phyloP scores from a whole-genome alignment of 1,140 invertebrate species.

The Paralvinella palmiformis region DNA sequence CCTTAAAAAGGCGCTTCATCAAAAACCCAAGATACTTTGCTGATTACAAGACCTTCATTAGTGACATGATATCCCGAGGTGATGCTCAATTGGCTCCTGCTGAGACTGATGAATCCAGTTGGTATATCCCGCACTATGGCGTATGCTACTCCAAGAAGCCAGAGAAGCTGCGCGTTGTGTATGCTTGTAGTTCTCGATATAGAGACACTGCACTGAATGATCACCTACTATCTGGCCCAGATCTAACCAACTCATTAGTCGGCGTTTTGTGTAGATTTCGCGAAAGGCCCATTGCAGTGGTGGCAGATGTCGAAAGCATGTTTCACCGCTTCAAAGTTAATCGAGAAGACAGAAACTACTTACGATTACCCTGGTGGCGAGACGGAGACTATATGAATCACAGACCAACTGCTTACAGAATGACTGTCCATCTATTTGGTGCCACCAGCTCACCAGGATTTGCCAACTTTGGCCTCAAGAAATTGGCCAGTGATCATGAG shows the following conservation, averaged over 20 bases:
- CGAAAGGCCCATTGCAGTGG: conserved; percentile 22
- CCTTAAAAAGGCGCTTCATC: background rate
- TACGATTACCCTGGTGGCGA: conserved; percentile 23
- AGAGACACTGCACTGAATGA: conserved; percentile 31
- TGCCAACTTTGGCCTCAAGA: conserved; percentile 19
- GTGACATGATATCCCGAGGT: background rate
- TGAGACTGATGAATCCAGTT: background rate
- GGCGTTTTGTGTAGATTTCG: conserved; percentile 27
- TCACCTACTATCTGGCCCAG: conserved; percentile 32
- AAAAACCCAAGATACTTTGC: background rate
- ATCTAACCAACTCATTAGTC: conserved; percentile 37
- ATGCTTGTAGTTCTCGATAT: conserved; percentile 23
- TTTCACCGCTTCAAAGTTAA: conserved; percentile 22
- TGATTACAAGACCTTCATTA: background rate
- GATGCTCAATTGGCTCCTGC: background rate
- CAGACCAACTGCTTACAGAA: conserved; percentile 15
- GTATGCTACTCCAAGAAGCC: conserved; percentile 23
- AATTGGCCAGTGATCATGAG: conserved; percentile 15
- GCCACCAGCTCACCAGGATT: conserved; percentile 22
- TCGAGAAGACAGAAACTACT: conserved; percentile 16
- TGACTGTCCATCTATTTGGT: conserved; percentile 24
- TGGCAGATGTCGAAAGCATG: conserved; percentile 24
- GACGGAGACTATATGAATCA: conserved; percentile 13
- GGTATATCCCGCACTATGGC: conserved; percentile 27
- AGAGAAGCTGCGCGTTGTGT: conserved; percentile 24